Conservation (phyloP, 2,888 invertebrate species). For the Aricia artaxerxes region DNA sequence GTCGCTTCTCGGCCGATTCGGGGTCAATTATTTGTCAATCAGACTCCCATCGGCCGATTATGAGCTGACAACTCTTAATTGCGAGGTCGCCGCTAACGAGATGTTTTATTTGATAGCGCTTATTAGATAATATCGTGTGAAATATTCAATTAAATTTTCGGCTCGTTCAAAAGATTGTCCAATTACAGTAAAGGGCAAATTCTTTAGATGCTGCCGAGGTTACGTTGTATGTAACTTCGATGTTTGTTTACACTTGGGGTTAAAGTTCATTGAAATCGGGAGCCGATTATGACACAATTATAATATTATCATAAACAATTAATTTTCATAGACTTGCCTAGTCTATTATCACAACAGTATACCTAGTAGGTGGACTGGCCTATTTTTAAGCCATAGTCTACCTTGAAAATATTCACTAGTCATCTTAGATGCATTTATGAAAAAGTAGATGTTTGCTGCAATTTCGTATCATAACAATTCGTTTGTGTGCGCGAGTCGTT, state of each 20-base stretch:
- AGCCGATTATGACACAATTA: neutral
- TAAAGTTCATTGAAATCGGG: constrained; percentile 3
- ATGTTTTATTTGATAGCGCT: constrained; percentile 18
- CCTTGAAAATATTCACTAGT: too few relatives aligned
- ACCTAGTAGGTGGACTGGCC: neutral
- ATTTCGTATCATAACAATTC: too few relatives aligned
- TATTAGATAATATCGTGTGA: constrained; percentile 30
- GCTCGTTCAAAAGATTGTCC: neutral
- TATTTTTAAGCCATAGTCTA: too few relatives aligned
- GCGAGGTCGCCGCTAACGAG: constrained; percentile 35
- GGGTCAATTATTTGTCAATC: constrained; percentile 3
- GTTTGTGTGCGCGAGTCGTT: too few relatives aligned
- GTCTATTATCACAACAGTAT: neutral
- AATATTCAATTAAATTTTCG: constrained; percentile 16
- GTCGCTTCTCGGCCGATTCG: neutral
- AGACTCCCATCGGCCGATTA: neutral
- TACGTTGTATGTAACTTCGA: neutral
- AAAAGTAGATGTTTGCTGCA: too few relatives aligned
- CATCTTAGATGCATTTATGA: too few relatives aligned
- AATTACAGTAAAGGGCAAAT: constrained; percentile 21
- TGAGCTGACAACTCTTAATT: constrained; percentile 24
- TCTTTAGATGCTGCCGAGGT: constrained; percentile 11
- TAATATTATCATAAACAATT: too few relatives aligned
- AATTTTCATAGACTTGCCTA: neutral
- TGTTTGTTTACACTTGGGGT: constrained; percentile 6